phyloP scores from a whole-genome alignment of 2,888 invertebrate genomes.

The Tenthredo livida region DNA sequence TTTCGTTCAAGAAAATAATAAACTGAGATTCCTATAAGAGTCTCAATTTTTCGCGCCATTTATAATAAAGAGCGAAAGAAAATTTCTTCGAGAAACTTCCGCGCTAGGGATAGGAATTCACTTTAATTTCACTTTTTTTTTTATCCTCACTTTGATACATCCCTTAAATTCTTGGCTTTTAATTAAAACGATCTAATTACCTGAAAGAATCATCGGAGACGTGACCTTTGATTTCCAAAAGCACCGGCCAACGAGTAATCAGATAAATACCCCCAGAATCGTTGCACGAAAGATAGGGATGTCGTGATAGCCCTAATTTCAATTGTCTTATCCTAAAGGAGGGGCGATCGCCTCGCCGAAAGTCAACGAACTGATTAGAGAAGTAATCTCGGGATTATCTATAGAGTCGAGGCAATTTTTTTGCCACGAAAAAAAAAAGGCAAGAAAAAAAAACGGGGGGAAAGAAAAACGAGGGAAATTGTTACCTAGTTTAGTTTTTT shows the following conservation, averaged over 20 bases:
- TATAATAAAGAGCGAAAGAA: not conserved
- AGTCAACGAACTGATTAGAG: constrained; percentile 48
- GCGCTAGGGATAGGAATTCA: not conserved
- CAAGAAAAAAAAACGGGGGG: not conserved
- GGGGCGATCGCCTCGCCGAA: constrained; percentile 21
- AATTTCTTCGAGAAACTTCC: not conserved
- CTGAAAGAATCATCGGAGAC: not conserved
- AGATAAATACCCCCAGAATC: constrained; percentile 44
- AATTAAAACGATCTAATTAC: not conserved
- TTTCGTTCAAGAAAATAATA: not conserved
- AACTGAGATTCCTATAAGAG: no score
- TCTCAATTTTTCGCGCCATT: not conserved
- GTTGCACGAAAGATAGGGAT: constrained; percentile 31
- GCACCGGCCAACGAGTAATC: constrained; percentile 24
- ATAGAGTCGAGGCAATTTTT: not conserved
- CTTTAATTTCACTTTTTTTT: not conserved
- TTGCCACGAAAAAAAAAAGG: not conserved
- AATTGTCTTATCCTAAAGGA: constrained; percentile 48
- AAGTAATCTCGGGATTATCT: constrained; percentile 47
- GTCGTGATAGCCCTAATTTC: constrained; percentile 48
- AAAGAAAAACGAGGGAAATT: not conserved
- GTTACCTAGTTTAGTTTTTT: not conserved
- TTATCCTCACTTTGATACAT: not conserved
- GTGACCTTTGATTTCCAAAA: constrained; percentile 30
- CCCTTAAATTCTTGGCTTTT: not conserved